A percentile compares a stretch with the other conserved stretches of the same genome.
These are phyloP conservation scores for Geodia barretti DNA, from an alignment of 37 sponge, comb jelly and placozoan species.

Conservation along the genomic window DNA sequence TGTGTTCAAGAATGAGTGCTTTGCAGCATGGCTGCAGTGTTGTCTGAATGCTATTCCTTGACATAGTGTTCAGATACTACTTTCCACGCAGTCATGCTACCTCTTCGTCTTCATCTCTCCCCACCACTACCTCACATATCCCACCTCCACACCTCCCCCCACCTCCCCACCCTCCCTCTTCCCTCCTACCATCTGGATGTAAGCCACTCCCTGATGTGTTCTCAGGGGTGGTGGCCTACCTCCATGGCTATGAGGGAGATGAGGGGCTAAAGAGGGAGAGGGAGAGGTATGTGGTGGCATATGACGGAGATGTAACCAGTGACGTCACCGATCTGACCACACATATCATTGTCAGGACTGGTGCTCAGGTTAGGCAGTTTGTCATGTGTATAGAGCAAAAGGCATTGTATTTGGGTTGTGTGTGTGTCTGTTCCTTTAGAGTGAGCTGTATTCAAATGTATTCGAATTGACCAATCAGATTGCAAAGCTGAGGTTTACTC, in stretches of 20 bases:
- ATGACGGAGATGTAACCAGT: constrained; percentile 38
- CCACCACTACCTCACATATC: background rate
- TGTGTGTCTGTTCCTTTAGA: too few relatives aligned
- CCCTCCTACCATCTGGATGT: background rate
- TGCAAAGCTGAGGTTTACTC: too few relatives aligned
- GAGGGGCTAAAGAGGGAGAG: background rate
- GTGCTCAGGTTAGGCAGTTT: too few relatives aligned
- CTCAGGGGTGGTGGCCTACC: constrained; percentile 11
- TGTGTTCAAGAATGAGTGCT: too few relatives aligned
- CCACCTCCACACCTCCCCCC: background rate
- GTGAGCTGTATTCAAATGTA: too few relatives aligned
- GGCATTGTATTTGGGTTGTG: too few relatives aligned
- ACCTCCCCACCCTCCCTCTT: background rate
- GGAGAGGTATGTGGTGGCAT: constrained; percentile 55
- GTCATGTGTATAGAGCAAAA: too few relatives aligned
- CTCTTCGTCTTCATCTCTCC: too few relatives aligned
- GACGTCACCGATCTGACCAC: constrained; percentile 18
- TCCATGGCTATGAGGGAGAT: constrained; percentile 17
- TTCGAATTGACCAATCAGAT: too few relatives aligned
- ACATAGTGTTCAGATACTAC: constrained; percentile 15
- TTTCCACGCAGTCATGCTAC: background rate
- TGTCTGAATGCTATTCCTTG: background rate
- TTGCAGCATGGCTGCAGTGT: too few relatives aligned
- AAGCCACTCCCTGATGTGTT: constrained; percentile 52
- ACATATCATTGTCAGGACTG: too few relatives aligned